Base-by-base conservation (phyloP, 2,113 vertebrate genomes). In the Alligator sinensis region DNA sequence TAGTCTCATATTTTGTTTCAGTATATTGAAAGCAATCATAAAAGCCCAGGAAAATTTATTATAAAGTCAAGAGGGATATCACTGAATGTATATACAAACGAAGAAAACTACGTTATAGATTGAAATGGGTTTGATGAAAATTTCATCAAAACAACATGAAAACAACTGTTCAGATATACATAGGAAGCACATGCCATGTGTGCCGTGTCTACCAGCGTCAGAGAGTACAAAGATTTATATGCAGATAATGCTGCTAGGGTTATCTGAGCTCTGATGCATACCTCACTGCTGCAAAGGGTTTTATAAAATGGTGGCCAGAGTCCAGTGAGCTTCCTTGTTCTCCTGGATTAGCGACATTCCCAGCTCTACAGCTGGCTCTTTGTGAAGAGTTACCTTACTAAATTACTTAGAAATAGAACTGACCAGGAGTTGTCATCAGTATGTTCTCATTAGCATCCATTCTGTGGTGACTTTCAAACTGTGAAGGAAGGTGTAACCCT, bases 61-160 rank as follows among this genome's bases (percentile, higher is more conserved):
- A 84, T 92, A 92, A 96, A 94, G 85, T 96, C 87, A 96, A 63
- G 82, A 93, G 90, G 6, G 24, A 93, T 94, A 89, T 96, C 27
- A 90, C 14, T 30, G 30, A 60, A 21, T 64, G 34, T 77, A 38
- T 63, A 38, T 54, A 82, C 94, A 95, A 90, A 94, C 64, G 91
- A 77, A 92, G 74, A 96, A 82, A 88, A 81, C 68, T 95, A 19
- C 61, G 84, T 87, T 97, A 87, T 54, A 93, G 90, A 91, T 91
- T 94, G 91, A 97, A 97, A 94, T 95, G 2, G 30, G 64, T 95
- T 34, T 95, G 82, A 94, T 94, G 77, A 82, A 91, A 91, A 90
- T 97, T 97, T 96, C 91, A 96, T 97, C 92, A 95, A 96, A 97
- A 95, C 82, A 74, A 90, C 78, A 91, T 87, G 54, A 74, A 89